Conservation (phyloP, 2,113 vertebrate genomes). For the Bos taurus region ARS-UCD2.0 NC_037329.1:17330501-17331000, state of each 20-base stretch:
- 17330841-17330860: neutral
- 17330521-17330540: neutral
- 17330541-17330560: neutral
- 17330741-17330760: neutral
- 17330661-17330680: neutral
- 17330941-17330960: neutral
- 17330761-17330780: neutral
- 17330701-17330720: neutral
- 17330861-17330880: constrained; percentile 30
- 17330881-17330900: constrained; percentile 17
- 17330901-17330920: neutral
- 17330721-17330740: neutral
- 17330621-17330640: neutral
- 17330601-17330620: neutral
- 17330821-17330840: neutral
- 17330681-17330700: neutral
- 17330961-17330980: constrained; percentile 31
- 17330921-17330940: constrained; percentile 1
- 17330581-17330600: neutral
- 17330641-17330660: neutral
- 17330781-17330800: constrained; percentile 49
- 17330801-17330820: constrained; percentile 33
- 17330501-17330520: neutral
- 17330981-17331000: neutral
- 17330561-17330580: neutral